Base-by-base conservation (phyloP, 2,888 invertebrate species). In the Phorcus lineatus region DNA sequence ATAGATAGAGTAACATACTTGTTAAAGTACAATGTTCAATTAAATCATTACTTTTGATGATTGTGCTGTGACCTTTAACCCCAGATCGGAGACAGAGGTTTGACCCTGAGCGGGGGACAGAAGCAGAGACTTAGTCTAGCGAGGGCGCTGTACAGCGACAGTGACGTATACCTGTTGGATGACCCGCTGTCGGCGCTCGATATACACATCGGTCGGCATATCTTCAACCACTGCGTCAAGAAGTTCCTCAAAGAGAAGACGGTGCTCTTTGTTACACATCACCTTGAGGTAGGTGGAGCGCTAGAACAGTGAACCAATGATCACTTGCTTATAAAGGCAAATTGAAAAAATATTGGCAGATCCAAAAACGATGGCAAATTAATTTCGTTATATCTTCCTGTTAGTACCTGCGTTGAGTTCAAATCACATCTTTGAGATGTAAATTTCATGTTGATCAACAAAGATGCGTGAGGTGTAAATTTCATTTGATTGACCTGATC, bases 91-190 rank as follows among this genome's bases (percentile, higher is more conserved):
- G 91, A 91, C 76, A 78, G 90, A 79, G 91, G 91, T 0, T 85
- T 90, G 57, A 91, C 90, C 47, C 79, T 91, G 40, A 89, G 89
- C 80, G 91, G 91, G 6, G 90, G 90, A 24, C 90, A 91, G 85
- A 91, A 91, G 76, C 91, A 91, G 86, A 80, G 91, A n/a, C 85
- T 91, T 77, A 88, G 90, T 79, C 83, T 91, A 76, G 91, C 90
- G 1, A 86, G 91, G 7, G 90, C 91, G 0, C 83, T 91, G 57
- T 91, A 91, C 86, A 90, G 90, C 80, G 82, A 91, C 81, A 87
- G 85, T 54, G 90, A 90, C 77, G 86, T 91, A 40, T 88, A 87
- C 77, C 82, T 91, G 16, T 81, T 91, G 62, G 91, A 91, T 67
- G 91, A 91, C 81, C 91, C 91, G 6, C 81, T 91, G 55, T 90